phyloP scores from a whole-genome alignment of 1,140 invertebrate genomes.

The Zaprionus ornatus region DNA sequence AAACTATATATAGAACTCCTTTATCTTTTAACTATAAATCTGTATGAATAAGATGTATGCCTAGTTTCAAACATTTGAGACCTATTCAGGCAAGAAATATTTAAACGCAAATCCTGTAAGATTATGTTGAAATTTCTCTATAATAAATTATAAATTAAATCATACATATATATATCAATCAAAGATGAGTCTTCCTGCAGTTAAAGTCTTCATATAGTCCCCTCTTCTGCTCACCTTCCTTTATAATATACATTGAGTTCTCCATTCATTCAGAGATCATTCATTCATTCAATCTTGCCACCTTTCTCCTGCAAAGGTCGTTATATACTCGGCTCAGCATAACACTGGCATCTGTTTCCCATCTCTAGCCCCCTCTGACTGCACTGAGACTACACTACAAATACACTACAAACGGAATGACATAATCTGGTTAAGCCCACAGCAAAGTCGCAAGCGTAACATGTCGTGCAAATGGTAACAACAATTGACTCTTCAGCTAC shows the following conservation, averaged over 20 bases:
- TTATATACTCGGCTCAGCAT: too few species aligned
- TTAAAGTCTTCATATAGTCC: neutral
- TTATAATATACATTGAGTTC: too few species aligned
- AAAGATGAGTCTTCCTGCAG: neutral
- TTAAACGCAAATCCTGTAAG: too few species aligned
- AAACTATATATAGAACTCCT: neutral
- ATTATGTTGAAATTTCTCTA: too few species aligned
- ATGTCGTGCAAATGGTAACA: conserved; percentile 39
- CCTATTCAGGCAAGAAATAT: too few species aligned
- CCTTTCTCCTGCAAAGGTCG: too few species aligned
- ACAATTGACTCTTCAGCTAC: conserved; percentile 36
- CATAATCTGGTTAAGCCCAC: conserved; percentile 31
- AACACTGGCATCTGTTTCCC: neutral
- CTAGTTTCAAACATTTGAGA: too few species aligned
- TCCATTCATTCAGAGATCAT: too few species aligned
- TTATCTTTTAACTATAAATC: neutral
- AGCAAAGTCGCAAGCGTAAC: conserved; percentile 27
- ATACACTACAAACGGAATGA: conserved; percentile 12
- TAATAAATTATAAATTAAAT: too few species aligned
- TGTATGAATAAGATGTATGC: too few species aligned
- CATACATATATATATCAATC: too few species aligned
- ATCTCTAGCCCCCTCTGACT: neutral
- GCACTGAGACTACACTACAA: neutral
- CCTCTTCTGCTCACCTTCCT: neutral
- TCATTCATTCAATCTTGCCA: too few species aligned